Evolutionary conservation across 2,797 vertebrate genomes (phyloP), one percentile per base, ranked within the genome.

Genomic region (Eulemur mongoz): DNA sequence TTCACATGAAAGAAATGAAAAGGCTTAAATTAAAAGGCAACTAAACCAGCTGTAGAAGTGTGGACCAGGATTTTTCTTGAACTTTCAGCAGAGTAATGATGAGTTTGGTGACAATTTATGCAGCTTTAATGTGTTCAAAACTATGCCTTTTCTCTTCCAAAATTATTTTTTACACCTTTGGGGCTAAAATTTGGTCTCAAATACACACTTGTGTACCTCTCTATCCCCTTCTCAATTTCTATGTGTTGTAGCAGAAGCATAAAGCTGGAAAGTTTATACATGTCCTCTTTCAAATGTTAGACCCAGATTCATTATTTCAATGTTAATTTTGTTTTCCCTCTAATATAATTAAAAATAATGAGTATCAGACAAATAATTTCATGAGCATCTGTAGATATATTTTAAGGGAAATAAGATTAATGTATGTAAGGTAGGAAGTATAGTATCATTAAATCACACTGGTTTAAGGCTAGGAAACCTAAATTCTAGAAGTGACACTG

Each of bases 1-100:
- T 94, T 90, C 67, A 90, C n/a, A 48, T 59, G 75, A 82, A 88
- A 86, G 70, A 90, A 67, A 75, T 61, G 20, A 54, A 94, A 81
- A 92, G 38, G 30, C 70, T 88, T 72, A 86, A 91, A 78, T 54
- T 63, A 81, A 11, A 54, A 95, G 48, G 86, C 54, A 91, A 43
- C 32, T 54, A 81, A 79, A 61, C 50, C 38, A 94, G 89, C 45
- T 80, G 6, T 38, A 88, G 72, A 69, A 54, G 59, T 50, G n/a
- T 76, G 14, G 38, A 69, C 25, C 35, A 73, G 40, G 22, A 50
- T 72, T 94, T 93, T 90, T 93, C 87, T 91, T 50, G 59, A 94
- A 82, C 82, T 73, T 81, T 48, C 35, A 91, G 69, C n/a, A 32
- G 38, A 70, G 65, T 12, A 12, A 78, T 63, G 35, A 94, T 89